Evolutionary conservation across 1,140 invertebrate genomes (phyloP).

Genomic region (Drosophila kohkoa): DNA sequence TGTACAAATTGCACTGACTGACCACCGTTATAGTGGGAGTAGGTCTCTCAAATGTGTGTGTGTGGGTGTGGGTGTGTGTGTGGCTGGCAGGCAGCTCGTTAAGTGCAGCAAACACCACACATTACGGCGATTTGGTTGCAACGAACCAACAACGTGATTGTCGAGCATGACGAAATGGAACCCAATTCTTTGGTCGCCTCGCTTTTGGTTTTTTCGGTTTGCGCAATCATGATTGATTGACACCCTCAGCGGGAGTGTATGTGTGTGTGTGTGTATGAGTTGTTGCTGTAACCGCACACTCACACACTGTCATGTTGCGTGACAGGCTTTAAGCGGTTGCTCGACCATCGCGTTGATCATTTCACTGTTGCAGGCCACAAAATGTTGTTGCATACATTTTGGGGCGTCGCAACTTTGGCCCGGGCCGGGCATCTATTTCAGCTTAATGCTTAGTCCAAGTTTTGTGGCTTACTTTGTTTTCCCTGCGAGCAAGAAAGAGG

Average conservation of each 20-base stretch:
- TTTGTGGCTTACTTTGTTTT: slow-evolving; percentile 28
- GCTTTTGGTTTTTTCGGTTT: slow-evolving; percentile 8
- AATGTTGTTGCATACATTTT: slow-evolving; percentile 56
- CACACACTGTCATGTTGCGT: slow-evolving; percentile 37
- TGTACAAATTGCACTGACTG: slow-evolving; percentile 61
- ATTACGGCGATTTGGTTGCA: slow-evolving; percentile 64
- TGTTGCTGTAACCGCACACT: slow-evolving; percentile 43
- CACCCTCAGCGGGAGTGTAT: slow-evolving; percentile 31
- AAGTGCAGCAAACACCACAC: slow-evolving; percentile 76
- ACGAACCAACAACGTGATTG: slow-evolving; percentile 42
- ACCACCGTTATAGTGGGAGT: slow-evolving; percentile 15
- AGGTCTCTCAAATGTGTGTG: neutral
- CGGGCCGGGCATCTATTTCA: slow-evolving; percentile 55
- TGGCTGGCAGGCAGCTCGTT: slow-evolving; percentile 51
- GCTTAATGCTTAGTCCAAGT: slow-evolving; percentile 49
- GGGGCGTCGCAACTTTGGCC: slow-evolving; percentile 16
- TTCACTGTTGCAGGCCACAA: slow-evolving; percentile 29
- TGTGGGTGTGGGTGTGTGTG: no score
- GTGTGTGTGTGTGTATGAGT: neutral
- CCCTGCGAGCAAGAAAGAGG: neutral
- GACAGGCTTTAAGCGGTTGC: slow-evolving; percentile 35
- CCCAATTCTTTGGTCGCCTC: slow-evolving; percentile 24
- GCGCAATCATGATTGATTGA: slow-evolving; percentile 65
- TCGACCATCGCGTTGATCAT: slow-evolving; percentile 6
- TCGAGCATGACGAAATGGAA: slow-evolving; percentile 26